phyloP scores from a whole-genome alignment of 2,888 invertebrate species.

The Meloe dianella region DNA sequence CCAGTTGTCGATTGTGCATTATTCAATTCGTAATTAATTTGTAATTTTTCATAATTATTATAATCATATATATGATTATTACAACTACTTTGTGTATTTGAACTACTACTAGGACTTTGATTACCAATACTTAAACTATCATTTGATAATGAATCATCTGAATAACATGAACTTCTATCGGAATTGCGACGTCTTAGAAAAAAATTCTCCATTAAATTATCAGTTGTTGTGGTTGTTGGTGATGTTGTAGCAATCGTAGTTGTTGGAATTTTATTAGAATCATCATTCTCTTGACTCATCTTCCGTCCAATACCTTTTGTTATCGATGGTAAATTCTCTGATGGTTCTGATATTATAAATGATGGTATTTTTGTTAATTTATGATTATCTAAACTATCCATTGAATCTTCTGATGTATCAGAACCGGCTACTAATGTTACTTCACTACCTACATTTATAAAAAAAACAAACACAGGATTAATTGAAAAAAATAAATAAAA shows the following conservation, averaged over 20 bases:
- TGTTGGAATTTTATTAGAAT: conserved; percentile 9
- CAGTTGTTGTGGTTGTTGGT: conserved; percentile 6
- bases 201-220: conserved; percentile 49
- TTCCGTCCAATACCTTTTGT: conserved; percentile 72
- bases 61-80: conserved; percentile 32
- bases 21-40: conserved; percentile 52
- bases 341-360: conserved; percentile 76
- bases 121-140: conserved; percentile 62
- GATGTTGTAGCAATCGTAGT: not conserved
- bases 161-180: conserved; percentile 73
- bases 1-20: conserved; percentile 49
- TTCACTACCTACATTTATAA: conserved; percentile 66
- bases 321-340: conserved; percentile 79
- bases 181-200: conserved; percentile 68
- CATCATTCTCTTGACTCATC: conserved; percentile 69
- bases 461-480: too few species aligned
- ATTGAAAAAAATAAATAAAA: too few species aligned
- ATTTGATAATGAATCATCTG: conserved; percentile 76
- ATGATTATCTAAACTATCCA: conserved; percentile 71
- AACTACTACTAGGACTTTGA: conserved; percentile 58
- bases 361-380: conserved; percentile 62
- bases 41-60: conserved; percentile 47
- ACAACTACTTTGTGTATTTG: conserved; percentile 55
- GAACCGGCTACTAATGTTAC: conserved; percentile 77
- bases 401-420: conserved; percentile 75